A percentile compares a stretch with the other conserved stretches of the same genome.
Conservation (phyloP, 2,888 invertebrate species). For the Ptychoptera contaminata region DNA sequence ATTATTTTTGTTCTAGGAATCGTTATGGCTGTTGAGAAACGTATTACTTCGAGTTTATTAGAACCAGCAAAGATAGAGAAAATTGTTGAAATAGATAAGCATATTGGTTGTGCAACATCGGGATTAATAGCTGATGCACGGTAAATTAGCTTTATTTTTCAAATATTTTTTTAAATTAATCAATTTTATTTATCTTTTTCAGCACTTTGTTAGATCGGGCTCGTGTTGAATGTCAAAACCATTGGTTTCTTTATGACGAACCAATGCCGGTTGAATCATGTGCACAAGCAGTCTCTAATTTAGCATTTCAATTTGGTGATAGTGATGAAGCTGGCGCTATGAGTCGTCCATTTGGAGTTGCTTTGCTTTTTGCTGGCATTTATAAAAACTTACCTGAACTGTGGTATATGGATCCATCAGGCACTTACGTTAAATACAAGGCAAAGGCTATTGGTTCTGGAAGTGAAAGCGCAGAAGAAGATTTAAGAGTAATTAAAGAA, state of each 20-base stretch:
- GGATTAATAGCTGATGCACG: constrained; percentile 97
- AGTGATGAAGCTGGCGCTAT: constrained; percentile 91
- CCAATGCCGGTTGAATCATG: constrained; percentile 94
- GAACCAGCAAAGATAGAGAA: constrained; percentile 95
- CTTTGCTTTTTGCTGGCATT: constrained; percentile 84
- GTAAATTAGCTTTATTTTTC: constrained; percentile 16
- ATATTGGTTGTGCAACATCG: constrained; percentile 94
- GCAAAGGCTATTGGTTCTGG: constrained; percentile 99
- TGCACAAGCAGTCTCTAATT: constrained; percentile 94
- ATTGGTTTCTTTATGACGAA: constrained; percentile 97
- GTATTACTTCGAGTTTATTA: constrained; percentile 93
- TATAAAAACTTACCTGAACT: constrained; percentile 90
- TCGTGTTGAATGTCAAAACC: constrained; percentile 91
- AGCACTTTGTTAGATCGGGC: constrained; percentile 80
- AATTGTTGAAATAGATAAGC: constrained; percentile 94
- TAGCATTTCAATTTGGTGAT: constrained; percentile 99
- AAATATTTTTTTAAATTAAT: constrained; percentile 23
- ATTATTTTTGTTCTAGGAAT: constrained; percentile 39
- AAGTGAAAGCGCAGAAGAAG: constrained; percentile 97
- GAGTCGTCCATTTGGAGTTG: constrained; percentile 98
- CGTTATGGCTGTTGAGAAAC: constrained; percentile 92
- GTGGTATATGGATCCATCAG: constrained; percentile 98
- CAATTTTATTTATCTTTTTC: no score
- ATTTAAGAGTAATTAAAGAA: constrained; percentile 36
- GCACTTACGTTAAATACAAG: constrained; percentile 94